A percentile compares a stretch with the other conserved stretches of the same genome.
Evolutionary conservation across 1,140 invertebrate species (phyloP).

Genomic region (Glossosoma conforme): DNA sequence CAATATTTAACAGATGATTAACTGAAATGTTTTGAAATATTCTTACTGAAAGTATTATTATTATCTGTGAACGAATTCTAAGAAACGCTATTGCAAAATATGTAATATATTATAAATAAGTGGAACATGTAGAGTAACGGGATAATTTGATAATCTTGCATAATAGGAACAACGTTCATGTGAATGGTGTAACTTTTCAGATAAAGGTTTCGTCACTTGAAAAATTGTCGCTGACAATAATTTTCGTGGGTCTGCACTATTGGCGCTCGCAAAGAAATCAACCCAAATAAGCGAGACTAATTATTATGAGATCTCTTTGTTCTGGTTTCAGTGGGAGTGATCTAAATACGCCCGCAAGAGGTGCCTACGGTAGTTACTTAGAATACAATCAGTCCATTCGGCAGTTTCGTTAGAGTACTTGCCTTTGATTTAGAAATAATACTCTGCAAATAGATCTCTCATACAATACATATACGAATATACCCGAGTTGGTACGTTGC

Average conservation of each 20-base stretch:
- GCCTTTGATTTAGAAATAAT: conserved; percentile 1
- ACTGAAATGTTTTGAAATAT: too few species aligned
- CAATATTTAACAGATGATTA: too few species aligned
- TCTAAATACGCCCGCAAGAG: neutral
- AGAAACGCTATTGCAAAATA: too few species aligned
- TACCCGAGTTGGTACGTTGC: too few species aligned
- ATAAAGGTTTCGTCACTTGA: neutral
- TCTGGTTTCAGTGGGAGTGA: neutral
- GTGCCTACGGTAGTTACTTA: neutral
- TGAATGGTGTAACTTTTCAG: too few species aligned
- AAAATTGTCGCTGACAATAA: neutral
- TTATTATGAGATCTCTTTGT: neutral
- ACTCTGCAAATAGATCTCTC: conserved; percentile 4
- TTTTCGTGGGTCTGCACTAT: neutral
- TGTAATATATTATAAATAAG: too few species aligned
- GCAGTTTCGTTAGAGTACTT: neutral
- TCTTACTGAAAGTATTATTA: too few species aligned
- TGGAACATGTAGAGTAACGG: too few species aligned
- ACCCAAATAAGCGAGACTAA: neutral
- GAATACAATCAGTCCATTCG: conserved; percentile 5
- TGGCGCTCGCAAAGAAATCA: neutral
- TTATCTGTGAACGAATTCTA: too few species aligned
- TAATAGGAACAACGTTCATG: too few species aligned
- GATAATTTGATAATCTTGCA: too few species aligned
- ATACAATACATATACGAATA: neutral